A percentile compares a stretch with the other conserved stretches of the same genome.
These are phyloP conservation scores for Ornithoptera priamus DNA, from an alignment of 2,888 invertebrate species.

Conservation along the genomic window DNA sequence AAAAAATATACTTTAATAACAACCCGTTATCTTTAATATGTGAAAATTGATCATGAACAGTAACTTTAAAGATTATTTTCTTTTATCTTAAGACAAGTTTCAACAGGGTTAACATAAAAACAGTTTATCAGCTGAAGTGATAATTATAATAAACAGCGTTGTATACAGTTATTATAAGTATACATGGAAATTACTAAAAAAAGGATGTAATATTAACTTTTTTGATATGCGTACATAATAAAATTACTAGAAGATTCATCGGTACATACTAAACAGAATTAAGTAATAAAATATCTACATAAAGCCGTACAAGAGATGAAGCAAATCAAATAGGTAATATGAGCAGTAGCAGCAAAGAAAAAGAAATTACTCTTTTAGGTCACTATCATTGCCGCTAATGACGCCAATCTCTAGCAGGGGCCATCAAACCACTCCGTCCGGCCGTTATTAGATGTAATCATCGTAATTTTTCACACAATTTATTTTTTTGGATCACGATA, in stretches of 20 bases:
- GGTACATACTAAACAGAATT: not conserved
- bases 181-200: not conserved
- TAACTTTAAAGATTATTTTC: no score
- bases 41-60: no score
- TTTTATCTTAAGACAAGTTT: no score
- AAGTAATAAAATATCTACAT: not conserved
- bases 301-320: conserved; percentile 4
- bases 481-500: conserved; percentile 68
- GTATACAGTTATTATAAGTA: not conserved
- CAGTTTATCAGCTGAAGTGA: not conserved
- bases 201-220: no score
- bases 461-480: conserved; percentile 80
- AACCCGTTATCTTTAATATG: no score
- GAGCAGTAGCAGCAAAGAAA: conserved; percentile 46
- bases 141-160: not conserved
- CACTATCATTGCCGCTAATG: conserved; percentile 75
- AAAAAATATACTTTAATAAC: no score
- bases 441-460: conserved; percentile 76
- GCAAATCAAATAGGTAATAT: conserved; percentile 30
- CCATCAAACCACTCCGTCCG: conserved; percentile 68
- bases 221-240: no score
- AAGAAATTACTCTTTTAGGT: conserved; percentile 69
- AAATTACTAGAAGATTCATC: no score
- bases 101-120: not conserved
- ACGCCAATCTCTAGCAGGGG: conserved; percentile 69